Base-by-base conservation (phyloP, 2,888 invertebrate genomes). In the Drosophila subquinaria region DNA sequence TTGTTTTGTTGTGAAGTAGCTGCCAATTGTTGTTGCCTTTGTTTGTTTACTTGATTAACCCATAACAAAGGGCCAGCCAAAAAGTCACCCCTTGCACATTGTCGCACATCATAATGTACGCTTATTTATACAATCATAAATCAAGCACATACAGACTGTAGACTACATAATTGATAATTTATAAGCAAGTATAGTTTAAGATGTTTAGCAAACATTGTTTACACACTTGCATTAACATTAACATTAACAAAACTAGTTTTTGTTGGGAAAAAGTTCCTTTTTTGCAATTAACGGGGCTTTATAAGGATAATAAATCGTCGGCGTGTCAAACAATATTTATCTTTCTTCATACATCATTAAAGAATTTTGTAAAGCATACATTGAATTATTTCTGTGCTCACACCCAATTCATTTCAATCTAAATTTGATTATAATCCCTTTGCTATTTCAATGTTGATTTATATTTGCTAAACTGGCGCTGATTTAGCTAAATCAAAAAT, bases 31-130 rank as follows among this genome's bases (percentile, higher is more conserved):
- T 62, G 43, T 47, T 72, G 65, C 53, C 53, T 48, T 57, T 84
- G 80, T 89, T 89, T 89, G 73, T 73, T 78, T 80, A 82, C 76
- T 89, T 86, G 86, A 86, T 86, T 88, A 86, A 88, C 89, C 74
- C 70, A 60, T 40, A 50, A 40, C 59, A 47, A 36, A 47, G 40
- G 36, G 47, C 30, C 23, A 33, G 40, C 9, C 10, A 10, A 27
- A 47, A 60, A 38, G 42, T n/a, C 68, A 50, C 35, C 62, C 43
- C 51, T 17, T 43, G n/a, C 23, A 59, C 60, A 67, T 64, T 66
- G 69, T 82, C 65, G 73, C 73, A 81, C 79, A 70, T 76, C 79
- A 76, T 76, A 69, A 67, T 47, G 50, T 52, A 45, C 20, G 70
- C 45, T 55, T 67, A 36, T 76, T 73, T 78, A 76, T 75, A 63